Conservation (phyloP, 2,888 invertebrate species). For the Crepidodera aurea region DNA sequence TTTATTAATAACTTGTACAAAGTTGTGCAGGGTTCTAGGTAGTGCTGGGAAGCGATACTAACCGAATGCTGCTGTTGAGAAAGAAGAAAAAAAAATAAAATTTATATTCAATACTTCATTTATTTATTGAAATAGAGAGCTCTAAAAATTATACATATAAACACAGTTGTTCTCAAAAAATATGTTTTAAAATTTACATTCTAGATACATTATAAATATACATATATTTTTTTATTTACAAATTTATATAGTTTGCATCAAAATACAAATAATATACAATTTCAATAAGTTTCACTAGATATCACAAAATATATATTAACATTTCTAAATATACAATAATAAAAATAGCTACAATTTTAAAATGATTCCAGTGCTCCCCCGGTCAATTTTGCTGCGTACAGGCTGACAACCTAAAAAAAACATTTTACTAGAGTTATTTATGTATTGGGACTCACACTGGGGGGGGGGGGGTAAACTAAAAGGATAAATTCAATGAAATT, state of each 20-base stretch:
- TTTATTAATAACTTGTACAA: background rate
- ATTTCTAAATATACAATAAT: slow-evolving; percentile 9
- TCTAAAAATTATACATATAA: slow-evolving; percentile 14
- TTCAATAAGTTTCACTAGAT: slow-evolving; percentile 30
- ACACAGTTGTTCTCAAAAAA: slow-evolving; percentile 21
- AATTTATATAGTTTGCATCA: slow-evolving; percentile 6
- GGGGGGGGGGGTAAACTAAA: too few species aligned
- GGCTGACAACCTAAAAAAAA: slow-evolving; percentile 75
- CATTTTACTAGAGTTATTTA: slow-evolving; percentile 27
- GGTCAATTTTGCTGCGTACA: slow-evolving; percentile 85
- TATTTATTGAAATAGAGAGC: slow-evolving; percentile 33
- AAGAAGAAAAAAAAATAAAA: slow-evolving; percentile 23
- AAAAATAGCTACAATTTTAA: slow-evolving; percentile 17
- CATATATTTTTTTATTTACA: slow-evolving; percentile 25
- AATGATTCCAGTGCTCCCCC: slow-evolving; percentile 70
- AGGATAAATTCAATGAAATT: too few species aligned
- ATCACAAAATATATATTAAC: slow-evolving; percentile 31
- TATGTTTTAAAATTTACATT: slow-evolving; percentile 8
- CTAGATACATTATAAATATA: slow-evolving; percentile 18
- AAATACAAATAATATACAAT: slow-evolving; percentile 28
- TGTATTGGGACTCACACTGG: too few species aligned
- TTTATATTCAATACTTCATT: slow-evolving; percentile 18
- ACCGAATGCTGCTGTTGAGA: too few species aligned
- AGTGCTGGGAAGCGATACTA: too few species aligned
- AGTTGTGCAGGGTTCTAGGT: too few species aligned